Evolutionary conservation across 2,888 invertebrate genomes (phyloP), one percentile per base, ranked within the genome.

Genomic region (Ceriagrion tenellum): DNA sequence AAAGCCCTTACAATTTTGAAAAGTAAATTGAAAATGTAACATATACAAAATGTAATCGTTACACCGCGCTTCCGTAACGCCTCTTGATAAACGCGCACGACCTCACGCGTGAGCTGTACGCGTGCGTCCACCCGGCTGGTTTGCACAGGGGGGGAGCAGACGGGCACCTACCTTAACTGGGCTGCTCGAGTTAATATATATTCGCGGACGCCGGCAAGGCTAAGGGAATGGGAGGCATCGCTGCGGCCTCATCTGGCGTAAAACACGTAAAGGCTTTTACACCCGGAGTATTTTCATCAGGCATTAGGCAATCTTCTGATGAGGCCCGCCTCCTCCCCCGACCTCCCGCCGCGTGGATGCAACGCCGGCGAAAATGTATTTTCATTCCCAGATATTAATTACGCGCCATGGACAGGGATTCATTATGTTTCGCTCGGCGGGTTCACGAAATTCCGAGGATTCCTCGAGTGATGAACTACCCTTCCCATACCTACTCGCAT

Each of bases 211-310:
- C 81, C 81, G 35, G 81, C 35, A 35, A 30, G 81, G 59, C 59
- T 59, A 59, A 59, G 18, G 59, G 59, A 20, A 59, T 59, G 47
- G 4, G 47, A 47, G 47, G 47, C 4, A 47, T 3, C 59, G 2
- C 59, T 2, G 59, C 16, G 59, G 35, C 81, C 35, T 81, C 81
- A 35, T 35, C 35, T 35, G 35, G 81, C 16, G 12, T 81, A 81
- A 81, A 81, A 81, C 81, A 81, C 81, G 81, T 81, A 81, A 81
- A 81, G 35, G 81, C 81, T 81, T 81, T 81, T 81, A 81, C 81
- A 81, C 35, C 35, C 35, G 30, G 81, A 81, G 81, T 35, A 81
- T 81, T 81, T 81, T 81, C 81, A 81, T 81, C 81, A 81, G 26
- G 81, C 35, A 81, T 81, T 35, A 30, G 35, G 81, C 81, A 81